These are phyloP conservation scores for Cavia aperea DNA, from an alignment of 2,113 vertebrate species.

Conservation along the genomic window DNA sequence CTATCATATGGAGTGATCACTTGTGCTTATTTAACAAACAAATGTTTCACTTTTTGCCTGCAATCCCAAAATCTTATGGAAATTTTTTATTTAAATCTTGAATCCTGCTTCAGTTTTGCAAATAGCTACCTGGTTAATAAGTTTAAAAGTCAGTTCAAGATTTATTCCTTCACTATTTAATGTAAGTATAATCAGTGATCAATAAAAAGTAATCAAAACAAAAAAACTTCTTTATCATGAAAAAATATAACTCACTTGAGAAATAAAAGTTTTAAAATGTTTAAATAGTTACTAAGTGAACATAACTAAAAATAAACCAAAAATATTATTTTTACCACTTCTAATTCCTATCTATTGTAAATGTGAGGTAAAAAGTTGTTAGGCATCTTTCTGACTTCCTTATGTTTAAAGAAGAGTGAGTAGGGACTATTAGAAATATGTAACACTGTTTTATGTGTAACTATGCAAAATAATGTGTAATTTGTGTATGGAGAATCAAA, in stretches of 20 bases:
- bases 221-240: neutral
- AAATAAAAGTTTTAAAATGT: neutral
- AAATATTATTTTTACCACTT: neutral
- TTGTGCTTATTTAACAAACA: neutral
- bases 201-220: neutral
- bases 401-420: neutral
- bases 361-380: neutral
- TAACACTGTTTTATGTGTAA: neutral
- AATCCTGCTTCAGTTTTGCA: neutral
- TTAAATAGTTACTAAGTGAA: neutral
- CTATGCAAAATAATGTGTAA: neutral
- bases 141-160: neutral
- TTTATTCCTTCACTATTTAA: neutral
- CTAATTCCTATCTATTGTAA: neutral
- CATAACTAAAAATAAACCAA: neutral
- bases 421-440: neutral
- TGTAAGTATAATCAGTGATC: neutral
- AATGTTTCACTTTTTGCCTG: neutral
- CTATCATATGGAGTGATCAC: accelerated
- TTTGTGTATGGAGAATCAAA: neutral
- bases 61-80: neutral
- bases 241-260: neutral
- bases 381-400: neutral
- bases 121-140: neutral
- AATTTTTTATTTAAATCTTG: neutral